Conservation (phyloP, 2,797 vertebrate species). For the Tympanoctomys barrerae region DNA sequence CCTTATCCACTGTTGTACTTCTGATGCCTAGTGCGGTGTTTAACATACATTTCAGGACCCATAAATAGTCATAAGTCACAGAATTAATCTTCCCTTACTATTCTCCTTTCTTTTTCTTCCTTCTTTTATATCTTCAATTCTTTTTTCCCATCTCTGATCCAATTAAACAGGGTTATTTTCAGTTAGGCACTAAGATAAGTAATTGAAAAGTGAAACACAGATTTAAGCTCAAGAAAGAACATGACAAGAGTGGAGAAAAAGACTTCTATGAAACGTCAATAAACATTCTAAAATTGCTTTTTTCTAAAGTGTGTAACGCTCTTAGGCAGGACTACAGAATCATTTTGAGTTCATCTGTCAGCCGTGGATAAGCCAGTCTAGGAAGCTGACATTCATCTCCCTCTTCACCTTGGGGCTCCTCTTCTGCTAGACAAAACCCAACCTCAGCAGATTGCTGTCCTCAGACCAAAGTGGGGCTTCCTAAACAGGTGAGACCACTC, state of each 20-base stretch:
- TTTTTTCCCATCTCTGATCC: background rate
- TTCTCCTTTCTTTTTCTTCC: background rate
- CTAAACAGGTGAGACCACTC: background rate
- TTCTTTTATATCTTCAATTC: background rate
- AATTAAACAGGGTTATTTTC: background rate
- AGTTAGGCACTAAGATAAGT: background rate
- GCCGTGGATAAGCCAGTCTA: background rate
- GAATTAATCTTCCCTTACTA: background rate
- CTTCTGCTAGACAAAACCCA: background rate
- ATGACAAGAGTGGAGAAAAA: background rate
- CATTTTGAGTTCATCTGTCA: background rate
- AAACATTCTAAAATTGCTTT: background rate
- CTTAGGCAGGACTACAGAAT: background rate
- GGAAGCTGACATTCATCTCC: background rate
- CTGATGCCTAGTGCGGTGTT: background rate
- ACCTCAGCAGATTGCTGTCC: background rate
- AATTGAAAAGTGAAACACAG: background rate
- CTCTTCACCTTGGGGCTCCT: background rate
- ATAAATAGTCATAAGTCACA: background rate
- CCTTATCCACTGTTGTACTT: background rate
- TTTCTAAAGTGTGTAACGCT: background rate
- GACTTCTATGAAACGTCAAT: background rate
- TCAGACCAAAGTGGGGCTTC: rapidly evolving
- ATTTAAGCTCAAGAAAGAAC: constrained; percentile 8
- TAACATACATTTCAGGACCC: background rate